Evolutionary conservation across 2,113 vertebrate species (phyloP).

Genomic region (Chitala chitala): DNA sequence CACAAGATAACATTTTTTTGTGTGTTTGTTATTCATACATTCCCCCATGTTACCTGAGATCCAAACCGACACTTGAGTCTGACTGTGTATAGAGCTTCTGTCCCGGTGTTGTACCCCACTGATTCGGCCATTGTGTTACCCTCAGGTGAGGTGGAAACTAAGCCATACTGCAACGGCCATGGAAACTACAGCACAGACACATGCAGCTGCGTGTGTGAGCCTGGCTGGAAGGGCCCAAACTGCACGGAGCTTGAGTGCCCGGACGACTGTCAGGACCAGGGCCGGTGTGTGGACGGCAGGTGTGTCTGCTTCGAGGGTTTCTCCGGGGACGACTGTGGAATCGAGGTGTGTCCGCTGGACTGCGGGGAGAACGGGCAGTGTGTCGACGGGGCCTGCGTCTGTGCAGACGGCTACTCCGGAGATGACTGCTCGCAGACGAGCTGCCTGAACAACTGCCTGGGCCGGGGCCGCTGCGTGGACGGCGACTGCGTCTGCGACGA

Average conservation of each 20-base stretch:
- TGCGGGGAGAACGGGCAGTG: slow-evolving; percentile 79
- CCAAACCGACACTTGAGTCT: no score
- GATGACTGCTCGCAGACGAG: slow-evolving; percentile 76
- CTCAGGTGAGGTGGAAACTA: slow-evolving; percentile 77
- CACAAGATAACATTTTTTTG: no score
- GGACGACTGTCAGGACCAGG: slow-evolving; percentile 88
- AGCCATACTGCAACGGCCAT: slow-evolving; percentile 81
- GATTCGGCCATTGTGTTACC: no score
- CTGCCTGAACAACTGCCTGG: slow-evolving; percentile 84
- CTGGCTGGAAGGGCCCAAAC: slow-evolving; percentile 76
- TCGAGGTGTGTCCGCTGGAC: slow-evolving; percentile 73
- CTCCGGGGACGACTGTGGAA: slow-evolving; percentile 70
- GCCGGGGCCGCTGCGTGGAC: slow-evolving; percentile 79
- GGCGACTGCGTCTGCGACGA: slow-evolving; percentile 81
- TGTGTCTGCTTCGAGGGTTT: slow-evolving; percentile 90
- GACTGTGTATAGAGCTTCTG: no score
- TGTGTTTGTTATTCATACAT: no score
- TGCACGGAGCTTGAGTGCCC: slow-evolving; percentile 80
- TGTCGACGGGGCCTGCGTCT: slow-evolving; percentile 74
- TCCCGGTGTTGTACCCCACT: no score
- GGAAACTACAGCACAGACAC: slow-evolving; percentile 84
- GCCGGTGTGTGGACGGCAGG: slow-evolving; percentile 76
- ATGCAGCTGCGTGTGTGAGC: slow-evolving; percentile 74
- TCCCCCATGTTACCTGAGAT: no score
- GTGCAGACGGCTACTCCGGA: slow-evolving; percentile 75